These are phyloP conservation scores for Cyprinodon tularosa DNA, from an alignment of 2,113 vertebrate species.

Conservation along the genomic window DNA sequence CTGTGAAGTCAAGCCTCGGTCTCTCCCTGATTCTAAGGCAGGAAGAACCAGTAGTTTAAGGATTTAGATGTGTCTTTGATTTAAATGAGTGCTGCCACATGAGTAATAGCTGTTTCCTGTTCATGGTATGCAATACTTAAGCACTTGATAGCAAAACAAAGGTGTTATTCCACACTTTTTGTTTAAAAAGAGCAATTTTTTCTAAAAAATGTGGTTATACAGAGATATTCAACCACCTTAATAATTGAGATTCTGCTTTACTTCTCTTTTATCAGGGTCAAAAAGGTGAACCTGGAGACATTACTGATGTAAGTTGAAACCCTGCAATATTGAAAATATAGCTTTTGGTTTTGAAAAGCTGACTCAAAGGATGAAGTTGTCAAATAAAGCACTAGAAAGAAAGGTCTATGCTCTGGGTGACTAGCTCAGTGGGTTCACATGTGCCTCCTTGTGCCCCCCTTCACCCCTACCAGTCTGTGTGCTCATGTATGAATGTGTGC, in stretches of 20 bases:
- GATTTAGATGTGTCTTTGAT: slow-evolving; percentile 59
- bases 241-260: slow-evolving; percentile 32
- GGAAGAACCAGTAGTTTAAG: slow-evolving; percentile 39
- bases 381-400: background rate
- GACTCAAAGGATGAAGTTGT: background rate
- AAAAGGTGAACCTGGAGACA: slow-evolving; percentile 93
- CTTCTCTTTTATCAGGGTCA: slow-evolving; percentile 81
- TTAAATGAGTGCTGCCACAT: slow-evolving; percentile 38
- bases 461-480: too few species aligned
- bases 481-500: too few species aligned
- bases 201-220: background rate
- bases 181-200: background rate
- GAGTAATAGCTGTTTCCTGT: slow-evolving; percentile 49
- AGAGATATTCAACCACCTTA: background rate
- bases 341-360: background rate
- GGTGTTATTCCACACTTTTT: slow-evolving; percentile 6
- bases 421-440: too few species aligned
- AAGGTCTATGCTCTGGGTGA: background rate
- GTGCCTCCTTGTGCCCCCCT: too few species aligned
- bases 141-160: background rate
- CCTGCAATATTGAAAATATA: background rate
- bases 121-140: slow-evolving; percentile 17
- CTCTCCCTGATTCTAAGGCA: slow-evolving; percentile 29
- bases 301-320: slow-evolving; percentile 84
- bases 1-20: slow-evolving; percentile 9